These are phyloP conservation scores for Lepidocolaptes lacrymiger DNA, from an alignment of 2,797 vertebrate genomes.

Conservation along the genomic window DNA sequence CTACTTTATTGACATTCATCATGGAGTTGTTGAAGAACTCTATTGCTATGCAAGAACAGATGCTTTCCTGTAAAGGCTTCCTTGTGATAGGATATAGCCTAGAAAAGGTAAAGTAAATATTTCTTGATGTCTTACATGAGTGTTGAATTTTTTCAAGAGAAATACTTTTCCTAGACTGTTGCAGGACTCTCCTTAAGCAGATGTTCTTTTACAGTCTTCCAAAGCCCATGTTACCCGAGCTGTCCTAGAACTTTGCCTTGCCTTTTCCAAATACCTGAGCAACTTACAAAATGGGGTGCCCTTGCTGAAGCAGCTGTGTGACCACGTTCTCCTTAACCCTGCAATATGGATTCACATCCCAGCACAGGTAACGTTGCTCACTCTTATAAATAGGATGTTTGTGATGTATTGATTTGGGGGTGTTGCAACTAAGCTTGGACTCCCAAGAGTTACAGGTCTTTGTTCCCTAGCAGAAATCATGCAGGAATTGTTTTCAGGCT, in stretches of 20 bases:
- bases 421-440: background rate
- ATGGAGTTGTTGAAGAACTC: conserved; percentile 98
- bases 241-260: conserved; percentile 92
- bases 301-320: conserved; percentile 96
- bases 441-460: background rate
- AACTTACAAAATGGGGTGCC: conserved; percentile 91
- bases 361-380: conserved; percentile 84
- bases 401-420: fast-evolving
- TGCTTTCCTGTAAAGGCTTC: conserved; percentile 97
- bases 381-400: background rate
- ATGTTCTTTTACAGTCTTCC: conserved; percentile 86
- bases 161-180: background rate
- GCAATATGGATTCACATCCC: conserved; percentile 98
- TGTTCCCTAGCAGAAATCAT: background rate
- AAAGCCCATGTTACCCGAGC: conserved; percentile 91
- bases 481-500: background rate
- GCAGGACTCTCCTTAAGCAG: background rate
- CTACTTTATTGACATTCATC: conserved; percentile 93
- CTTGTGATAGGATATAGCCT: conserved; percentile 95
- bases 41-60: conserved; percentile 98
- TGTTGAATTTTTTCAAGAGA: background rate
- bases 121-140: background rate
- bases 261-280: conserved; percentile 95
- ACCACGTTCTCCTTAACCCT: conserved; percentile 96
- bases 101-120: conserved; percentile 89